Percentiles rank a stretch among this genome's conserved stretches.
These are phyloP conservation scores for Rhynchophorus ferrugineus DNA, from an alignment of 1,140 invertebrate genomes.

Conservation along the genomic window DNA sequence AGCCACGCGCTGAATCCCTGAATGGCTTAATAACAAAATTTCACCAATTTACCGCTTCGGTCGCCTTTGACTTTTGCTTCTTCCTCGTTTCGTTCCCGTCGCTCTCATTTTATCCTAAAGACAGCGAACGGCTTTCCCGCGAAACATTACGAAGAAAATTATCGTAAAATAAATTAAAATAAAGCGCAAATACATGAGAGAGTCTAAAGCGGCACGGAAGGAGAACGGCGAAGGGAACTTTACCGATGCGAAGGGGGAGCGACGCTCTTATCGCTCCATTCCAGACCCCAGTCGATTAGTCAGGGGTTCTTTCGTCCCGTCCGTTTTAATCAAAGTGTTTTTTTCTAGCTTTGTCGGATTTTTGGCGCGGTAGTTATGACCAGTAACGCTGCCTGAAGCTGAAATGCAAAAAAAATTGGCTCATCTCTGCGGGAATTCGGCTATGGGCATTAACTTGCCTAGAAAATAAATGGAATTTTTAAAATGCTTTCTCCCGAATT, in stretches of 20 bases:
- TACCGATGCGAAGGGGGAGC: neutral
- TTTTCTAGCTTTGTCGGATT: neutral
- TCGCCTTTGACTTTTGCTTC: too few species aligned
- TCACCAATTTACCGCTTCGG: too few species aligned
- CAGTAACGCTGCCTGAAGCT: too few species aligned
- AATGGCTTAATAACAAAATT: too few species aligned
- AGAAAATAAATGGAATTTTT: too few species aligned
- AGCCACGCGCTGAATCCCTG: too few species aligned
- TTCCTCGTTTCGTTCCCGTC: too few species aligned
- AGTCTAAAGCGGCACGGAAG: neutral
- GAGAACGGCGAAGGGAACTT: neutral
- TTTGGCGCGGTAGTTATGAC: neutral
- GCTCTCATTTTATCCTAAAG: too few species aligned
- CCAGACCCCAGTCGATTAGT: constrained; percentile 5
- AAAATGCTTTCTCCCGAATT: too few species aligned
- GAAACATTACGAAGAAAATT: constrained; percentile 7
- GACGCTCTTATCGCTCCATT: neutral
- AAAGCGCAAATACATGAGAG: neutral
- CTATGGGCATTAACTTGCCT: too few species aligned
- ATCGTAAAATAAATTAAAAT: constrained; percentile 15
- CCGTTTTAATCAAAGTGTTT: neutral
- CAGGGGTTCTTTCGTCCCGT: neutral
- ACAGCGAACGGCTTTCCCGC: neutral
- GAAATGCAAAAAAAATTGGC: too few species aligned
- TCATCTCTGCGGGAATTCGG: too few species aligned